phyloP scores from a whole-genome alignment of 2,797 vertebrate species.

The Aeoliscus strigatus region DNA sequence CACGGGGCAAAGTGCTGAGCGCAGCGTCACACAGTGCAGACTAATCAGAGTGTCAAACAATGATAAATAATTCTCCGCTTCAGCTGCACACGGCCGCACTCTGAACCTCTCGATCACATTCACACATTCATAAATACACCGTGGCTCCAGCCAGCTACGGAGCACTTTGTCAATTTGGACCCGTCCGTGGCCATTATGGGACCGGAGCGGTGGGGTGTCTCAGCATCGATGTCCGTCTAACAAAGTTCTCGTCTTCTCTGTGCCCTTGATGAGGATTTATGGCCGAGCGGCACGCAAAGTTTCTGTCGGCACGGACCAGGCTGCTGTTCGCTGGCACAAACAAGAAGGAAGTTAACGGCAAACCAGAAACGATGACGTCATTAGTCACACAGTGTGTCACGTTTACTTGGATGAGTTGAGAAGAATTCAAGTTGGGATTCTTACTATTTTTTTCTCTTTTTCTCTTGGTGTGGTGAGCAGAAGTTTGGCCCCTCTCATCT shows the following conservation, averaged over 20 bases:
- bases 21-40: slow-evolving; percentile 36
- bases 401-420: no score
- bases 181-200: slow-evolving; percentile 26
- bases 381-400: no score
- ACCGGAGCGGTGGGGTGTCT: slow-evolving; percentile 15
- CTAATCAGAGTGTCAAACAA: slow-evolving; percentile 60
- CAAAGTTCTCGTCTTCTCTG: slow-evolving; percentile 45
- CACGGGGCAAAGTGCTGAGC: slow-evolving; percentile 40
- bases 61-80: slow-evolving; percentile 60
- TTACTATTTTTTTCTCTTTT: no score
- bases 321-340: no score
- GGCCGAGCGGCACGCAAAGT: slow-evolving; percentile 2
- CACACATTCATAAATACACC: slow-evolving; percentile 3
- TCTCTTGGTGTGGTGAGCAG: no score
- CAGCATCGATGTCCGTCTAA: slow-evolving; percentile 34
- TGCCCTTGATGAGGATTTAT: slow-evolving; percentile 52
- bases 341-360: no score
- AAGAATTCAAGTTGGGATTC: no score
- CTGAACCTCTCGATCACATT: slow-evolving; percentile 1
- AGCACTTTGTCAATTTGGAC: slow-evolving; percentile 42
- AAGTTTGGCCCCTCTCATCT: no score
- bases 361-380: no score
- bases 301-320: slow-evolving; percentile 8
- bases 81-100: slow-evolving; percentile 12
- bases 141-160: slow-evolving; percentile 22